Percentiles rank a stretch among this genome's conserved stretches.
phyloP scores from a whole-genome alignment of 2,113 vertebrate genomes.

The Empidonax traillii region DNA sequence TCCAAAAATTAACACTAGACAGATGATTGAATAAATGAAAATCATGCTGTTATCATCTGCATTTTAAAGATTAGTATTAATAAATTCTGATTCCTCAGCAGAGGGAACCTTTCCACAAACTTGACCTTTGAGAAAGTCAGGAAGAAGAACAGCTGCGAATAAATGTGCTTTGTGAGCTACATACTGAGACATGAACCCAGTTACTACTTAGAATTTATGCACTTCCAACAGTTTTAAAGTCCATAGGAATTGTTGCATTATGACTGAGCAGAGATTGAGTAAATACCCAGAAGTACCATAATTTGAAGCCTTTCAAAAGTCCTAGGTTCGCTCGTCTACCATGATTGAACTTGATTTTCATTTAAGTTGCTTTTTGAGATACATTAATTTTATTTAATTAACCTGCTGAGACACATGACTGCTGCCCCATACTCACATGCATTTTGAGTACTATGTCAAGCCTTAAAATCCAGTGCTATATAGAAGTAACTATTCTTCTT shows the following conservation, averaged over 20 bases:
- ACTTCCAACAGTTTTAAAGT: not conserved
- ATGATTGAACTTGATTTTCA: not conserved
- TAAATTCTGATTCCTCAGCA: slow-evolving; percentile 16
- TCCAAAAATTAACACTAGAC: not conserved
- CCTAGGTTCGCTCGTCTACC: not conserved
- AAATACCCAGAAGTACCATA: not conserved
- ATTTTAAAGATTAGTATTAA: slow-evolving; percentile 28
- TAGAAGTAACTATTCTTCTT: not conserved
- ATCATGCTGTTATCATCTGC: not conserved
- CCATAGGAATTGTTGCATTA: not conserved
- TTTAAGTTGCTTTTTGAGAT: not conserved
- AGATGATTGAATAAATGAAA: not conserved
- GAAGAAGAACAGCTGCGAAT: not conserved
- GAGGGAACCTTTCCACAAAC: slow-evolving; percentile 20
- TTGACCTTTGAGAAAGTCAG: slow-evolving; percentile 40
- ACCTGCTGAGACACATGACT: not conserved
- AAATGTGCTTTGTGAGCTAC: slow-evolving; percentile 1
- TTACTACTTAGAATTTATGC: slow-evolving; percentile 5
- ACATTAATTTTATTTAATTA: not conserved
- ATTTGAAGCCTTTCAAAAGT: not conserved
- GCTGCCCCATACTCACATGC: not conserved
- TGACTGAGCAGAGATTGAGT: not conserved
- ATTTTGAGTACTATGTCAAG: not conserved
- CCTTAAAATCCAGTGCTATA: not conserved
- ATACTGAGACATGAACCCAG: not conserved